These are phyloP conservation scores for Redunca redunca DNA, from an alignment of 2,113 vertebrate genomes.

Conservation along the genomic window DNA sequence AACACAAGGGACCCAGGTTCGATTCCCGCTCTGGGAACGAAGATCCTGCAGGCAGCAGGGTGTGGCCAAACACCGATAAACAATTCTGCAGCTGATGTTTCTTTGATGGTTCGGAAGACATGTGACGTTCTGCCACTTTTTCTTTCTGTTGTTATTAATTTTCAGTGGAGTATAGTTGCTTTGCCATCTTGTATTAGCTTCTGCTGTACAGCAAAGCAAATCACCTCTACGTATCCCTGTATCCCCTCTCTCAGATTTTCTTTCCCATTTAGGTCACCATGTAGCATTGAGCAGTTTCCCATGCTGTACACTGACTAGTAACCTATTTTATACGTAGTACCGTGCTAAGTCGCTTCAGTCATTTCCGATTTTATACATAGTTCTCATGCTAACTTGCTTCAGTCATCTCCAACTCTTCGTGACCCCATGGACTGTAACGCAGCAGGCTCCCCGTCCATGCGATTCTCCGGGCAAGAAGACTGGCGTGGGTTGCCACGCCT, in stretches of 20 bases:
- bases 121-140: neutral
- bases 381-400: neutral
- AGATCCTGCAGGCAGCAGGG: accelerated
- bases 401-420: neutral
- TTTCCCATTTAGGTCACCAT: neutral
- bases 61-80: accelerated
- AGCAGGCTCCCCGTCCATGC: neutral
- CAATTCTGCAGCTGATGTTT: neutral
- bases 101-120: neutral
- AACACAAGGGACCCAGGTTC: accelerated
- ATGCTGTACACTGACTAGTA: accelerated
- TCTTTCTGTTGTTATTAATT: neutral
- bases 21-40: neutral
- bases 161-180: neutral
- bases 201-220: neutral
- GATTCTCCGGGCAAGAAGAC: neutral
- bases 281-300: accelerated
- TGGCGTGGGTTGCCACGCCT: neutral
- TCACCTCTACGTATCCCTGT: accelerated
- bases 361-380: neutral
- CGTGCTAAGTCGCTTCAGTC: too few species aligned
- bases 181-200: too few species aligned
- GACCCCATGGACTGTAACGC: neutral
- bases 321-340: neutral
- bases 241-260: neutral